Conservation (phyloP, 1,140 invertebrate species). For the Bombus haemorrhoidalis region DNA sequence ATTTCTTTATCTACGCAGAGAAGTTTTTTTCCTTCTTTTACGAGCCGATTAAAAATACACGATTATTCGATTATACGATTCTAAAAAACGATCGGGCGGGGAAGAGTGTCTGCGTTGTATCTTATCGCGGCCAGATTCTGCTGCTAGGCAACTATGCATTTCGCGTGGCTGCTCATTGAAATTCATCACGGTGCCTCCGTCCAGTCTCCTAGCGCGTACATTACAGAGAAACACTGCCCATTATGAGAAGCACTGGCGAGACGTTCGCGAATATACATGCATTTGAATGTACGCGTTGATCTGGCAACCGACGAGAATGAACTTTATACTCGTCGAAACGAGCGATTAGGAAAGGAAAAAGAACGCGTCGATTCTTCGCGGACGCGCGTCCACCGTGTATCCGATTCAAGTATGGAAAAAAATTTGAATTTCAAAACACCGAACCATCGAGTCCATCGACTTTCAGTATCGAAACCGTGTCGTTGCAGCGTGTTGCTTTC, state of each 20-base stretch:
- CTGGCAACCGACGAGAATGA: constrained; percentile 9
- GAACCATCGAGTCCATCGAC: neutral
- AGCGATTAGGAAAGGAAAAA: constrained; percentile 12
- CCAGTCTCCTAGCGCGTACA: constrained; percentile 39
- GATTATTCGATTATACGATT: constrained; percentile 4
- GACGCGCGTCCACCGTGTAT: neutral
- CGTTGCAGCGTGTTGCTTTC: too few relatives aligned
- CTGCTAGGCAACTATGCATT: constrained; percentile 45
- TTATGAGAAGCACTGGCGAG: constrained; percentile 49
- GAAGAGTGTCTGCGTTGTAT: neutral
- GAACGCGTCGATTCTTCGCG: neutral
- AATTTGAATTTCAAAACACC: constrained; percentile 16
- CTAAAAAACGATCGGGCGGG: constrained; percentile 27
- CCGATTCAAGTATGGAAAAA: too few relatives aligned
- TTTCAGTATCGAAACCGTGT: neutral
- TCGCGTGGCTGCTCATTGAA: constrained; percentile 52
- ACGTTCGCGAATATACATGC: constrained; percentile 33
- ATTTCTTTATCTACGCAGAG: neutral
- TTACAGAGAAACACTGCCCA: constrained; percentile 46
- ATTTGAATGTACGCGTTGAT: constrained; percentile 40
- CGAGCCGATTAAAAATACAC: neutral
- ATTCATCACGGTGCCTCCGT: constrained; percentile 44
- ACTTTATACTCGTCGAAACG: constrained; percentile 21
- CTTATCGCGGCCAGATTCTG: constrained; percentile 37
- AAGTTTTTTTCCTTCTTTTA: neutral